Evolutionary conservation across 1,140 invertebrate genomes (phyloP), one percentile per base, ranked within the genome.

Genomic region (Coenobita brevimanus): DNA sequence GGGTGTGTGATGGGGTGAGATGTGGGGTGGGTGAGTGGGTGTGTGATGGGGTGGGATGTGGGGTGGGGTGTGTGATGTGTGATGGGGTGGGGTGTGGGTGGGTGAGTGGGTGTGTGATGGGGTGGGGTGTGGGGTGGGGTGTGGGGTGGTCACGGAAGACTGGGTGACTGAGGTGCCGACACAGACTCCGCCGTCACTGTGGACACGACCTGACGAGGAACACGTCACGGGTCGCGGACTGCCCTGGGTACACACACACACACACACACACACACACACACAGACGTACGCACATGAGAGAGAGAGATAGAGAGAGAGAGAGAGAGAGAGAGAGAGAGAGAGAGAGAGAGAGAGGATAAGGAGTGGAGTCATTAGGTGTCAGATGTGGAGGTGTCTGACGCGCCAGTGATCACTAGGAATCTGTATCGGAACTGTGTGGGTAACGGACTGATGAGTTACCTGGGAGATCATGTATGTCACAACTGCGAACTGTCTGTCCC

Each of bases 121-220:
- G 64, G 21, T 6, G 30, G 8, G 30, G 64, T 24, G 8, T 6
- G 64, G 64, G 6, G 64, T n/a, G 64, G 64, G 41, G 84, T 60
- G 79, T 62, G 79, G 84, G 84, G 84, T 46, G 84, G 84, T 87
- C 84, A 87, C 84, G 84, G 84, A 75, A 73, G 84, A 75, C 8
- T 69, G 84, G 60, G 75, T 15, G 75, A n/a, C 41, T 64, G 84
- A 87, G 84, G 84, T 87, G 62, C 84, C 84, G 84, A 87, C 84
- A 87, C 84, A 87, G 79, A 79, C 75, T 62, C 84, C 73, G 57
- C 84, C 84, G 41, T 75, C 33, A 46, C 84, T 62, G 33, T 67
- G 62, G 84, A 79, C 76, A 87, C 84, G 84, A 41, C 54, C 75
- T 57, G 84, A 36, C 46, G 76, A 21, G 79, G 60, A 71, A 87